Percentiles rank a stretch among this genome's conserved stretches.
Evolutionary conservation across 2,797 vertebrate genomes (phyloP).

Genomic region (Silurus lanzhouensis): DNA sequence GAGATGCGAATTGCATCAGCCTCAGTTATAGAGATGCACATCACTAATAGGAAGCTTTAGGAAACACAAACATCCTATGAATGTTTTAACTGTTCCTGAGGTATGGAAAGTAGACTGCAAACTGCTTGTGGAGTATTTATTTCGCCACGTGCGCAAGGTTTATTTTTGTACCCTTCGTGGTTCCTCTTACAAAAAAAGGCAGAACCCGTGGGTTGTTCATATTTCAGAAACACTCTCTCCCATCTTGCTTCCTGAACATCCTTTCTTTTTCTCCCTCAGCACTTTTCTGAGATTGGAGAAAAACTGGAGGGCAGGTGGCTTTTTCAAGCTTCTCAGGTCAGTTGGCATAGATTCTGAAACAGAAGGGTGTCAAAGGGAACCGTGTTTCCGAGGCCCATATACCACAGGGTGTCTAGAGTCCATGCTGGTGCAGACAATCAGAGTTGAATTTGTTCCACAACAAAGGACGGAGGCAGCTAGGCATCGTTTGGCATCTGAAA

Average conservation of each 20-base stretch:
- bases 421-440: slow-evolving; percentile 48
- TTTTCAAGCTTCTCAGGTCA: slow-evolving; percentile 63
- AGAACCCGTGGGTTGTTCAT: slow-evolving; percentile 42
- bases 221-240: slow-evolving; percentile 45
- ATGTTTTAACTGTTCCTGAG: slow-evolving; percentile 75
- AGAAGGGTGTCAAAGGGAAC: slow-evolving; percentile 73
- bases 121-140: not conserved
- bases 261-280: slow-evolving; percentile 48
- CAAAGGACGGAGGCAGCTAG: slow-evolving; percentile 32
- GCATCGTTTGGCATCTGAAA: slow-evolving; percentile 36
- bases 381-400: slow-evolving; percentile 67
- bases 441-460: slow-evolving; percentile 45
- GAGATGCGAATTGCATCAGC: too few relatives aligned
- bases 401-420: slow-evolving; percentile 51
- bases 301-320: slow-evolving; percentile 53
- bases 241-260: slow-evolving; percentile 34
- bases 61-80: slow-evolving; percentile 73
- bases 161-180: not conserved
- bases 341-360: slow-evolving; percentile 67
- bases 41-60: slow-evolving; percentile 64
- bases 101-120: slow-evolving; percentile 68
- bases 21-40: too few relatives aligned
- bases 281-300: slow-evolving; percentile 46
- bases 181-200: slow-evolving; percentile 23
- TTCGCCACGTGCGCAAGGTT: not conserved